Percentiles rank a stretch among this genome's conserved stretches.
phyloP scores from a whole-genome alignment of 2,797 vertebrate genomes.

The Corythornis leucogaster region DNA sequence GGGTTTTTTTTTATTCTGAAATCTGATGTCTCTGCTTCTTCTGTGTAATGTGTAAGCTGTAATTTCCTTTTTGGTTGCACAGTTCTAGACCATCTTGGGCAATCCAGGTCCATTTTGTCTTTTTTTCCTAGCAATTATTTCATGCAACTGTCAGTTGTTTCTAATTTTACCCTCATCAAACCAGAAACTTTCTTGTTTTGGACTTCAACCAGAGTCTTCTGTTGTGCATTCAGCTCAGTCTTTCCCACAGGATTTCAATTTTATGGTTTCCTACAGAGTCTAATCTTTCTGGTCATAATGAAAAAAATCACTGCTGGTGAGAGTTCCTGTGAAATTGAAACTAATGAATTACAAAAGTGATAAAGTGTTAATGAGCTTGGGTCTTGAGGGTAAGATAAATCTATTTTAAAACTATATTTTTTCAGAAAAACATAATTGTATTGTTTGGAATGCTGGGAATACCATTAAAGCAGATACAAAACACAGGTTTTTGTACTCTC shows the following conservation, averaged over 20 bases:
- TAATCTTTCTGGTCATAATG: neutral
- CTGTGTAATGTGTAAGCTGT: neutral
- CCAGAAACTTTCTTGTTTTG: neutral
- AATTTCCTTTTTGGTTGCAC: neutral
- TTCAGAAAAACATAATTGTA: neutral
- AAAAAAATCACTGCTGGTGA: constrained; percentile 12
- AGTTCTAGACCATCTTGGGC: neutral
- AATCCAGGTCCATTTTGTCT: neutral
- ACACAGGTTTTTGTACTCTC: neutral
- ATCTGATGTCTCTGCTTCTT: neutral
- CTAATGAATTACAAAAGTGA: constrained; percentile 1
- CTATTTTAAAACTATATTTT: neutral
- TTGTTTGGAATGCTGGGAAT: neutral
- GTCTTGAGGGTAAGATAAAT: neutral
- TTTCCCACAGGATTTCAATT: neutral
- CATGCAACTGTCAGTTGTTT: neutral
- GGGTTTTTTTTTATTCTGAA: neutral
- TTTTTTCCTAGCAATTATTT: neutral
- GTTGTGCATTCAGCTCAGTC: neutral
- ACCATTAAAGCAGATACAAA: neutral
- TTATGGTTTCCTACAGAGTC: constrained; percentile 11
- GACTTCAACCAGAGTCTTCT: neutral
- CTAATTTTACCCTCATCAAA: neutral
- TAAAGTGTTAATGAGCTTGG: constrained; percentile 21
- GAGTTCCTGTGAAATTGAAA: neutral